Conservation (phyloP, 2,797 vertebrate species). For the Pteropus rufus region DNA sequence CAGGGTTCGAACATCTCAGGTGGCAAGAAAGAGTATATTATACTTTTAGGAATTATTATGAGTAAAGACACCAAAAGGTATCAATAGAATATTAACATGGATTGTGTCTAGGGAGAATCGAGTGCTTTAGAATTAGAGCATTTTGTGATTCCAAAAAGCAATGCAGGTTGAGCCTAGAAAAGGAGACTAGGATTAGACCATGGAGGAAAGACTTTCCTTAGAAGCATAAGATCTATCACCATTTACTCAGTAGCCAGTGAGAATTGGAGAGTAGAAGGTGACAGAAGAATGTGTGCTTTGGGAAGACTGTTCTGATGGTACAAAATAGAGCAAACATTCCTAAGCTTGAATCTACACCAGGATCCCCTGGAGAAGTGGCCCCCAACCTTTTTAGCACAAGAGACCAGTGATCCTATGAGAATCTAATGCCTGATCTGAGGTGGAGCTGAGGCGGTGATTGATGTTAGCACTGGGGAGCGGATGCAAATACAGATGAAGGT, state of each 20-base stretch:
- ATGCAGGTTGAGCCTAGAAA: background rate
- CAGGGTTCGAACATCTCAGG: background rate
- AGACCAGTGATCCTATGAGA: too few species aligned
- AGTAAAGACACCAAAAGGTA: background rate
- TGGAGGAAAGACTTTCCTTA: background rate
- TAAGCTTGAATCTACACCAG: rapidly evolving
- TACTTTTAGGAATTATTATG: background rate
- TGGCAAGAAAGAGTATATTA: background rate
- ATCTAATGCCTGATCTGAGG: too few species aligned
- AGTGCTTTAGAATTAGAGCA: background rate
- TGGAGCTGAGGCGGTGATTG: too few species aligned
- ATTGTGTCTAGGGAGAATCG: background rate
- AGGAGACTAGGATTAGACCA: too few species aligned
- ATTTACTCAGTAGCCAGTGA: background rate
- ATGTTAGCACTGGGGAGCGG: too few species aligned
- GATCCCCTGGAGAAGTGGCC: background rate
- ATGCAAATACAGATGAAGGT: too few species aligned
- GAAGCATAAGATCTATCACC: too few species aligned
- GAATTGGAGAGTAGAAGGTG: background rate
- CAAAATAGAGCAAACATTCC: background rate
- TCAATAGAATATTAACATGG: background rate
- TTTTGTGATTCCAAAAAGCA: background rate
- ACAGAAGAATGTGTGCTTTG: background rate
- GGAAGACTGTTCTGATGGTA: background rate
- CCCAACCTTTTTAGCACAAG: too few species aligned